Base-by-base conservation (phyloP, 2,113 vertebrate genomes). In the Corythaeola cristata region DNA sequence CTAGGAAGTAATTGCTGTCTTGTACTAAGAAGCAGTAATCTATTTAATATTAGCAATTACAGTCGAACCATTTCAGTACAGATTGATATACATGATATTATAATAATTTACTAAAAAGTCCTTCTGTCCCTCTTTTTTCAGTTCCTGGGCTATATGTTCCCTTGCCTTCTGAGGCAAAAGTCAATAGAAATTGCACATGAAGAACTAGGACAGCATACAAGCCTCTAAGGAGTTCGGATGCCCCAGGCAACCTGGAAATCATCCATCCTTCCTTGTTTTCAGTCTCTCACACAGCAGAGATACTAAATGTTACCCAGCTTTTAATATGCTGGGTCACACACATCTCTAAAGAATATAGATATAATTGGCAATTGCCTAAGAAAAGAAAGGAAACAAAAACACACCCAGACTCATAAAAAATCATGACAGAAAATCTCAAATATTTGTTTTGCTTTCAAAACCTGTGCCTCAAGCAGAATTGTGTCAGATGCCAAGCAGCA, bases 171-270 rank as follows among this genome's bases (percentile, higher is more conserved):
- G 55, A 94, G 58, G 12, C 3, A 9, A 53, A 91, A 93, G 15
- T 79, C 17, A 23, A 58, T 11, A 88, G 79, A 88, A 95, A 67
- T 41, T 59, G 37, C 68, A 84, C 44, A 59, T 71, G 60, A 94
- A 97, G 68, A 94, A 86, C 68, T 95, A 94, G 95, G 72, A 88
- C 67, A 92, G 26, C 47, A 47, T 62, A 32, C 11, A 47, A 23
- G 67, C 44, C 88, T 95, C 93, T 47, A 35, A 83, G 85, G 88
- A 91, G 37, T 77, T 33, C 74, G 33, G 44, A 79, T 86, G 92
- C 92, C 56, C 72, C 76, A 88, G 88, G 93, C 90, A 93, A 90
- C n/a, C 63, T 94, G 88, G 82, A 95, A 95, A 67, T 74, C 67
- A 71, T 94, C 92, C 93, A 94, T 90, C 37, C 50, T 90, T 83